These are phyloP conservation scores for Fissipunctia ypsillon DNA, from an alignment of 2,888 invertebrate species.

Conservation along the genomic window DNA sequence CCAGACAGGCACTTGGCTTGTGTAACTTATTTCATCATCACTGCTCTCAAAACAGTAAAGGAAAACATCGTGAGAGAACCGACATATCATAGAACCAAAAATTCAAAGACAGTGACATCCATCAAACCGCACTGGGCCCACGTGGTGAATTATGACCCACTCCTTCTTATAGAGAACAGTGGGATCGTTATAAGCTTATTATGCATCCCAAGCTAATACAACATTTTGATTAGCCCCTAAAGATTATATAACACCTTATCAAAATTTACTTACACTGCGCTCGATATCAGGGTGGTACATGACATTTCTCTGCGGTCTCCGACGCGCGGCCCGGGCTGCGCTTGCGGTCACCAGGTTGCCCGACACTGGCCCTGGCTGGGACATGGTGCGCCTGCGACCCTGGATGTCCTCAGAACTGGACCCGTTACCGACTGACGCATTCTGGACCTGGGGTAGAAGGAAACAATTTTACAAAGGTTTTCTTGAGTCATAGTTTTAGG, in stretches of 20 bases:
- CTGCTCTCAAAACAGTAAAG: too few relatives aligned
- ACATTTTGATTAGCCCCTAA: background rate
- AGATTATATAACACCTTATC: background rate
- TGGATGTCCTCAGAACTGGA: constrained; percentile 68
- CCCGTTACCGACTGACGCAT: constrained; percentile 73
- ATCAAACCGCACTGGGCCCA: too few relatives aligned
- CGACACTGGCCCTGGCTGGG: constrained; percentile 83
- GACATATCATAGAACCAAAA: too few relatives aligned
- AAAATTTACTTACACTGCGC: constrained; percentile 72
- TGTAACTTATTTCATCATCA: too few relatives aligned
- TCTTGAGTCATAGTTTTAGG: background rate
- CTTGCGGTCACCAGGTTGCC: constrained; percentile 81
- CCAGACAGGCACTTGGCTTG: too few relatives aligned
- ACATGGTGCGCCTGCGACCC: constrained; percentile 81
- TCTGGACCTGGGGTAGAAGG: constrained; percentile 76
- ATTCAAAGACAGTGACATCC: too few relatives aligned
- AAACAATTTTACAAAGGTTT: background rate
- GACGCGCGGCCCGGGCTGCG: constrained; percentile 80
- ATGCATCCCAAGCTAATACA: background rate
- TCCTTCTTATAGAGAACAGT: too few relatives aligned
- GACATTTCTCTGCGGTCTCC: constrained; percentile 78
- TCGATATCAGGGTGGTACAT: constrained; percentile 83
- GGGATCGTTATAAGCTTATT: too few relatives aligned
- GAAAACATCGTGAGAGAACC: too few relatives aligned
- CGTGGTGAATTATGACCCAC: too few relatives aligned